These are phyloP conservation scores for Turnix velox DNA, from an alignment of 2,113 vertebrate genomes.

Conservation along the genomic window DNA sequence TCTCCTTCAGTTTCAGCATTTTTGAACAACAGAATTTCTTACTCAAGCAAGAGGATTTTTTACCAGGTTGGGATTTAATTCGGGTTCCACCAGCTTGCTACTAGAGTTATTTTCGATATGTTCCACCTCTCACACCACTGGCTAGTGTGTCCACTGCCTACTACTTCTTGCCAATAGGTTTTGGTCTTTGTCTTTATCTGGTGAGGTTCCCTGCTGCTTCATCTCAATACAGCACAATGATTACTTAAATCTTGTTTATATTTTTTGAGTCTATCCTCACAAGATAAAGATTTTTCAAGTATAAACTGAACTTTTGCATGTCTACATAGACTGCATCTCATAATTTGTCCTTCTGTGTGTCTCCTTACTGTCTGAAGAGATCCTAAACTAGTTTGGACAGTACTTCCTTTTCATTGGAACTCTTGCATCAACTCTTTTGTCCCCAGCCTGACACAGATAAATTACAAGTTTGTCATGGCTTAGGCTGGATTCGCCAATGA, in stretches of 20 bases:
- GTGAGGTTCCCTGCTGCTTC: background rate
- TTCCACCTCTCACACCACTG: background rate
- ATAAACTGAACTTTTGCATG: background rate
- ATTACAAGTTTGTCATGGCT: too few species aligned
- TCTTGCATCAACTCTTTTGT: background rate
- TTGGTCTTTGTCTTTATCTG: background rate
- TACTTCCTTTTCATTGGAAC: background rate
- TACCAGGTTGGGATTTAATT: background rate
- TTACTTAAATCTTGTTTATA: background rate
- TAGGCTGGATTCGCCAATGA: too few species aligned
- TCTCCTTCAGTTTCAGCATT: background rate
- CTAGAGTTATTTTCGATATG: background rate
- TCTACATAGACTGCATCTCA: background rate
- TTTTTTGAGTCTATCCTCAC: background rate
- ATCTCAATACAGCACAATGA: background rate
- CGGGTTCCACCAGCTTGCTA: background rate
- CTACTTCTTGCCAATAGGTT: background rate
- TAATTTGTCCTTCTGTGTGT: background rate
- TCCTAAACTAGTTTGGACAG: background rate
- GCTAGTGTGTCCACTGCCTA: background rate
- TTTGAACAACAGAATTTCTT: background rate
- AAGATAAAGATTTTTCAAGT: background rate
- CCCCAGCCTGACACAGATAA: background rate
- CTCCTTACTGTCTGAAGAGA: background rate
- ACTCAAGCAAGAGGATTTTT: background rate